Evolutionary conservation across 2,797 vertebrate genomes (phyloP).

Genomic region (Limnodromus scolopaceus): DNA sequence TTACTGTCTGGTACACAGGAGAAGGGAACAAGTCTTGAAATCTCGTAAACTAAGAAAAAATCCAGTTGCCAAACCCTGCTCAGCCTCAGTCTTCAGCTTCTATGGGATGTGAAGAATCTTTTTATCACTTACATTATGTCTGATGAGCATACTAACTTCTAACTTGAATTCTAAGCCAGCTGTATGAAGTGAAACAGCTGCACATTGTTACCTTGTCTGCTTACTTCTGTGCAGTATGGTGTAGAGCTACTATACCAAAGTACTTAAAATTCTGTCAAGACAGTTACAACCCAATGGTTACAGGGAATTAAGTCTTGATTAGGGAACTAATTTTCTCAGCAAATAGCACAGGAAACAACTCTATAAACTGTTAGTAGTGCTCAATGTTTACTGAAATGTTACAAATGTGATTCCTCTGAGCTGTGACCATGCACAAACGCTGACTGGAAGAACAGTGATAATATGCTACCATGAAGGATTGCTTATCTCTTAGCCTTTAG

Average conservation of each 20-base stretch:
- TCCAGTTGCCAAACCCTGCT: not conserved
- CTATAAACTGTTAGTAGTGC: not conserved
- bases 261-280: not conserved
- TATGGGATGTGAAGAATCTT: not conserved
- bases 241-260: not conserved
- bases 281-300: not conserved
- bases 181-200: not conserved
- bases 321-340: not conserved
- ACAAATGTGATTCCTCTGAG: not conserved
- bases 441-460: not conserved
- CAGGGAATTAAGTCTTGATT: not conserved
- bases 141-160: not conserved
- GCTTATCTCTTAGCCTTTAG: not conserved
- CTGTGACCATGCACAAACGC: not conserved
- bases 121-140: not conserved
- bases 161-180: not conserved
- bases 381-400: not conserved
- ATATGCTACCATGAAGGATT: fast-evolving
- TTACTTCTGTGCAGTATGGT: not conserved
- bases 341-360: not conserved
- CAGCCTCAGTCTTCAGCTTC: not conserved
- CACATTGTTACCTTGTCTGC: not conserved
- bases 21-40: not conserved
- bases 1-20: not conserved
- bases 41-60: not conserved